These are phyloP conservation scores for Lasiurus cinereus DNA, from an alignment of 2,113 vertebrate genomes.

Conservation along the genomic window DNA sequence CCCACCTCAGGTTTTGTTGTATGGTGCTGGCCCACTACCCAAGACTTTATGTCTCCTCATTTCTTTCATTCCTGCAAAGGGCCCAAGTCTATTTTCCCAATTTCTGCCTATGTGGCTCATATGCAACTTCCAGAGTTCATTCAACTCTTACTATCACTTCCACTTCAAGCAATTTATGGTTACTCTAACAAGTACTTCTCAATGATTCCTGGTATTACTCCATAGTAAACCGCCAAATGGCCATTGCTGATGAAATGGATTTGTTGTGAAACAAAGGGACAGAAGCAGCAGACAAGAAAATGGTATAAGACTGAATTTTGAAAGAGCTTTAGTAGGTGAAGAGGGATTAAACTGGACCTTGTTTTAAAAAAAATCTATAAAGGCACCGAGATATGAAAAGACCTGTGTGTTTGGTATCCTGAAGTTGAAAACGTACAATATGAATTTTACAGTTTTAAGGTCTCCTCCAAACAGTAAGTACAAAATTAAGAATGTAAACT, in stretches of 20 bases:
- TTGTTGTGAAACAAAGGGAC: conserved; percentile 32
- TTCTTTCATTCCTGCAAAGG: neutral
- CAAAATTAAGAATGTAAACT: conserved; percentile 28
- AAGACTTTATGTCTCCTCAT: neutral
- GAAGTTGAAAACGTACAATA: neutral
- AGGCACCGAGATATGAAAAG: neutral
- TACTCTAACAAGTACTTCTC: conserved; percentile 25
- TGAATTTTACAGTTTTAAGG: conserved; percentile 5
- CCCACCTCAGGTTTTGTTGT: neutral
- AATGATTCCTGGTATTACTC: neutral
- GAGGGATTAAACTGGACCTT: neutral
- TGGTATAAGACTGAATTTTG: conserved; percentile 13
- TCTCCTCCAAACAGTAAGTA: conserved; percentile 27
- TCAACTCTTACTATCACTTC: conserved; percentile 37
- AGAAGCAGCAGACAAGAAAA: neutral
- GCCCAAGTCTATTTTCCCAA: neutral
- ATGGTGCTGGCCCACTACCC: neutral
- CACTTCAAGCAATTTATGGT: neutral
- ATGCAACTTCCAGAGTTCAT: neutral
- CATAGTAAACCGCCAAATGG: neutral
- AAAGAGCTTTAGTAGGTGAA: conserved; percentile 29
- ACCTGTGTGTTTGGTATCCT: neutral
- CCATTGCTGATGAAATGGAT: neutral
- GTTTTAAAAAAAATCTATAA: conserved; percentile 20
- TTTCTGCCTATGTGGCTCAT: conserved; percentile 9